A percentile compares a stretch with the other conserved stretches of the same genome.
These are phyloP conservation scores for Ia io DNA, from an alignment of 2,113 vertebrate species.

Conservation along the genomic window DNA sequence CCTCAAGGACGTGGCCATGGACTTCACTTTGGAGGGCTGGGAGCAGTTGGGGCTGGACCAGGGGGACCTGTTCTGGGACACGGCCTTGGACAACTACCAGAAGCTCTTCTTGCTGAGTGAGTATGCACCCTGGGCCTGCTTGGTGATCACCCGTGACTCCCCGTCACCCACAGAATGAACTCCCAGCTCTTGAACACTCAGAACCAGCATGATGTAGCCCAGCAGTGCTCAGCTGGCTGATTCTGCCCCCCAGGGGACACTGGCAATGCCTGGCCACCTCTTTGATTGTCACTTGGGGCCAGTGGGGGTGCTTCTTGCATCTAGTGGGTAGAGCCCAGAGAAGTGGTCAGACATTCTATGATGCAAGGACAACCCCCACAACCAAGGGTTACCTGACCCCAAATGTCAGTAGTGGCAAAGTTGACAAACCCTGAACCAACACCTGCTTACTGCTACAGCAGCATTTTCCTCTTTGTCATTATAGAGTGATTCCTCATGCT, in stretches of 20 bases:
- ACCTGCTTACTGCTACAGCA: too few relatives aligned
- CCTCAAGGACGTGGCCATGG: conserved; percentile 35
- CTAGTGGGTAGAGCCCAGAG: not conserved
- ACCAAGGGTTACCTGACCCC: not conserved
- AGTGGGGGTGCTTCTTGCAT: not conserved
- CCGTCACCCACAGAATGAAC: too few relatives aligned
- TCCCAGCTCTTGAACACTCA: not conserved
- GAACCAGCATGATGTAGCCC: too few relatives aligned
- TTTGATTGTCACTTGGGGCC: not conserved
- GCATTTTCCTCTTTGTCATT: not conserved
- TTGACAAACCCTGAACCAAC: not conserved
- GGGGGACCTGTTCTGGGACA: conserved; percentile 62
- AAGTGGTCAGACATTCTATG: too few relatives aligned
- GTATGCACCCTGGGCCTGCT: not conserved
- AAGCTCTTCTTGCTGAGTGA: conserved; percentile 58
- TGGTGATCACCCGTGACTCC: too few relatives aligned
- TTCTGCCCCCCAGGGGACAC: not conserved
- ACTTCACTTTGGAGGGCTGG: conserved; percentile 64
- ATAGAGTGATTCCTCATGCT: not conserved
- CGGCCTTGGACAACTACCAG: conserved; percentile 39
- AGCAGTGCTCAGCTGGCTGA: not conserved
- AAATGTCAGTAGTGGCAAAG: too few relatives aligned
- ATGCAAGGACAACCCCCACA: not conserved
- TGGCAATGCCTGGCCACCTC: not conserved
- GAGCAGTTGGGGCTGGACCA: conserved; percentile 43